Evolutionary conservation across 2,888 invertebrate genomes (phyloP).

Genomic region (Drosophila kuntzei): DNA sequence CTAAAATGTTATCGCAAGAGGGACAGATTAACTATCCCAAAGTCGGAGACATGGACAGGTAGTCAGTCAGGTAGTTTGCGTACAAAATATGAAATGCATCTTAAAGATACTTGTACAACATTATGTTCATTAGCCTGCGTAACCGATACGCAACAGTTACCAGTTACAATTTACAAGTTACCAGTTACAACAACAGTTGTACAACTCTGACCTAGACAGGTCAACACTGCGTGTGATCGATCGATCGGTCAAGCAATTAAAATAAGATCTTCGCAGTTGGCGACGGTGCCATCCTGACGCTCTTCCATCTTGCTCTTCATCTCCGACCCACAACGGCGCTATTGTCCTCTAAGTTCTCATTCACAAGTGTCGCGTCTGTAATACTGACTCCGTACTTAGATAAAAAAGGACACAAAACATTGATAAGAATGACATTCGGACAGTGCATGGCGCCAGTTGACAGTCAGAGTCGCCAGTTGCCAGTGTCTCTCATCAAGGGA

Average conservation of each 20-base stretch:
- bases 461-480: constrained; percentile 51
- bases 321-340: constrained; percentile 67
- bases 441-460: constrained; percentile 66
- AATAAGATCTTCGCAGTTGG: constrained; percentile 69
- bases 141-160: constrained; percentile 59
- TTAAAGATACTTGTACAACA: constrained; percentile 80
- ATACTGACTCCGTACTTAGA: constrained; percentile 37
- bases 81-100: constrained; percentile 69
- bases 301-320: background rate
- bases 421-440: constrained; percentile 41
- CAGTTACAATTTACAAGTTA: constrained; percentile 17
- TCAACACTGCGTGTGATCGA: constrained; percentile 60
- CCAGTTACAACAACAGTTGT: constrained; percentile 3
- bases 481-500: constrained; percentile 39
- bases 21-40: constrained; percentile 66
- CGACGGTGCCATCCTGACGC: constrained; percentile 50
- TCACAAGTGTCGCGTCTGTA: constrained; percentile 72
- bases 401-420: constrained; percentile 59
- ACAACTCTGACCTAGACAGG: constrained; percentile 12
- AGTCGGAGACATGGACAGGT: constrained; percentile 23
- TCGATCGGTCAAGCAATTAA: constrained; percentile 63
- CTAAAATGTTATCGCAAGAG: constrained; percentile 73
- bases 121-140: constrained; percentile 68
- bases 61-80: constrained; percentile 39
- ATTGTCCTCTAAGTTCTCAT: constrained; percentile 66